A percentile compares a stretch with the other conserved stretches of the same genome.
phyloP scores from a whole-genome alignment of 2,113 vertebrate genomes.

The Sorex araneus region DNA sequence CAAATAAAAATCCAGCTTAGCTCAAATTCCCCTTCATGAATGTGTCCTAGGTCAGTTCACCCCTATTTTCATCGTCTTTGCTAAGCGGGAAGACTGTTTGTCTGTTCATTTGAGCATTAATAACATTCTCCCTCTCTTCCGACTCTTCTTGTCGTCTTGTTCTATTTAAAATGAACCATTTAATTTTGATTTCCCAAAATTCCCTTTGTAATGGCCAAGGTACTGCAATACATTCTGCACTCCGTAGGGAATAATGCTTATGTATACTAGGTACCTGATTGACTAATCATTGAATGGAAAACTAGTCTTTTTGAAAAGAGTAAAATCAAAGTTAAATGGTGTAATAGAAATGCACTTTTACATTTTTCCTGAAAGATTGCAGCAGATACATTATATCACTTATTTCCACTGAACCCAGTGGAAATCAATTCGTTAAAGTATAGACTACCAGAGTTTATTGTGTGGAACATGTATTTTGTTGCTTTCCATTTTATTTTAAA shows the following conservation, averaged over 20 bases:
- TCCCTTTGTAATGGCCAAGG: not conserved
- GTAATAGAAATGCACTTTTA: slow-evolving; percentile 3
- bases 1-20: not conserved
- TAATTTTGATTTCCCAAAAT: slow-evolving; percentile 15
- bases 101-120: slow-evolving; percentile 5
- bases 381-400: slow-evolving; percentile 35
- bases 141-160: not conserved
- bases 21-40: not conserved
- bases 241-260: not conserved
- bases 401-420: slow-evolving; percentile 18
- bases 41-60: not conserved
- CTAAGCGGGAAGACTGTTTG: not conserved
- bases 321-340: slow-evolving; percentile 53
- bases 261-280: not conserved
- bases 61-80: slow-evolving; percentile 1
- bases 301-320: not conserved
- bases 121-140: not conserved
- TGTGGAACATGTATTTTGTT: slow-evolving; percentile 5
- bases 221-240: not conserved
- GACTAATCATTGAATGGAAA: not conserved
- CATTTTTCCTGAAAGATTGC: slow-evolving; percentile 36
- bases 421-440: slow-evolving; percentile 53
- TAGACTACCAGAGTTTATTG: slow-evolving; percentile 49
- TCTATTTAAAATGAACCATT: slow-evolving; percentile 16
- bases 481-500: slow-evolving; percentile 57